These are phyloP conservation scores for Lagocephalus sceleratus DNA, from an alignment of 2,797 vertebrate genomes.

Conservation along the genomic window DNA sequence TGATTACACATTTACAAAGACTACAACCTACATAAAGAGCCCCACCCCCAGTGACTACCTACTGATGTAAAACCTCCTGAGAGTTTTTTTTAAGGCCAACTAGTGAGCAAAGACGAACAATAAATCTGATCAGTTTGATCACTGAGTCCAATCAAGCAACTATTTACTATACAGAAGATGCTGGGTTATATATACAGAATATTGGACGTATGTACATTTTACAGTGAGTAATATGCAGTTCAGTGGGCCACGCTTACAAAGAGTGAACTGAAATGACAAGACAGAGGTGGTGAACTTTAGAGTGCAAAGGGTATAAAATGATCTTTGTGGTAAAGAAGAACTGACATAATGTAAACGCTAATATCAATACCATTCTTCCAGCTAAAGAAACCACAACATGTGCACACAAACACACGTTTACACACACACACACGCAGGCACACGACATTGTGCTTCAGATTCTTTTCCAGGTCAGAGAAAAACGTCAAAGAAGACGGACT, in stretches of 20 bases:
- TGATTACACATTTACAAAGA: conserved; percentile 8
- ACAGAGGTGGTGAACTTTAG: conserved; percentile 22
- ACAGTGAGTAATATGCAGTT: conserved; percentile 36
- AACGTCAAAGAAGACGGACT: conserved; percentile 24
- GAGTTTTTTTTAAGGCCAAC: conserved; percentile 76
- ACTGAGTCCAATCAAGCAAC: conserved; percentile 35
- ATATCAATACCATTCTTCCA: conserved; percentile 48
- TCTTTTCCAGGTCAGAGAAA: conserved; percentile 37
- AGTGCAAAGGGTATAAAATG: conserved; percentile 39
- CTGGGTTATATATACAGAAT: conserved; percentile 23
- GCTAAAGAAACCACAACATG: conserved; percentile 29
- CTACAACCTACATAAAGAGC: conserved; percentile 16
- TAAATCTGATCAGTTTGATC: conserved; percentile 22
- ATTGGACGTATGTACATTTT: conserved; percentile 22
- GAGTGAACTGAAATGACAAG: conserved; percentile 12
- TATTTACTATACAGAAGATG: conserved; percentile 26
- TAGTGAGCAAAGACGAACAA: conserved; percentile 55
- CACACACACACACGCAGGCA: conserved; percentile 18
- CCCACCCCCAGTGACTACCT: conserved; percentile 24
- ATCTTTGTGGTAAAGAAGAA: conserved; percentile 44
- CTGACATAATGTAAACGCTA: conserved; percentile 59
- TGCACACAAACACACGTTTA: conserved; percentile 29
- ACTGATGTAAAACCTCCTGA: conserved; percentile 68
- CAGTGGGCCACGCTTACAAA: conserved; percentile 26
- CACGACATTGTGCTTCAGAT: conserved; percentile 62